A percentile compares a stretch with the other conserved stretches of the same genome.
Evolutionary conservation across 2,888 invertebrate genomes (phyloP).

Genomic region (Melanotus villosus): DNA sequence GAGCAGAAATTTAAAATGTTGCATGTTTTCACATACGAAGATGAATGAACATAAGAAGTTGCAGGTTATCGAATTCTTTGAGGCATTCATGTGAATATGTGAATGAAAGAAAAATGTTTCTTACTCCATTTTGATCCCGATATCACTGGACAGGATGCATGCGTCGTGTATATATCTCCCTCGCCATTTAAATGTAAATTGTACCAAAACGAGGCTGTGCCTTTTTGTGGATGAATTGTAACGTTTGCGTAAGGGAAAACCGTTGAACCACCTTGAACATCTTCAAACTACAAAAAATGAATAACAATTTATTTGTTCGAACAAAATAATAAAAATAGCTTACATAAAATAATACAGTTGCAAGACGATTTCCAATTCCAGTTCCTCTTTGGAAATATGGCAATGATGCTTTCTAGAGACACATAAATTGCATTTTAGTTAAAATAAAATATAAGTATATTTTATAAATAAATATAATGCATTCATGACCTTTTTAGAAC

Average conservation of each 20-base stretch:
- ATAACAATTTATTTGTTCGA: conserved; percentile 15
- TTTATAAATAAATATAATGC: no score
- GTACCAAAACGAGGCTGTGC: conserved; percentile 95
- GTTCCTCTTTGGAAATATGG: conserved; percentile 64
- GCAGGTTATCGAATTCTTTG: background rate
- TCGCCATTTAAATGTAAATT: conserved; percentile 94
- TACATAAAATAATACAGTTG: conserved; percentile 97
- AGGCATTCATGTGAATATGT: background rate
- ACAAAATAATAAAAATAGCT: conserved; percentile 66
- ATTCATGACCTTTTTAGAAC: no score
- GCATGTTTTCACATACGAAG: no score
- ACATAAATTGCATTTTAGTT: background rate
- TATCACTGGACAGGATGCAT: conserved; percentile 98
- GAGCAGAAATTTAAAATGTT: no score
- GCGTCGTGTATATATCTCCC: conserved; percentile 91
- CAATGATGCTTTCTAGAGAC: background rate
- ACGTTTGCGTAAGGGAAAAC: conserved; percentile 71
- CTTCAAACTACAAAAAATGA: conserved; percentile 83
- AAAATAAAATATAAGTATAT: background rate
- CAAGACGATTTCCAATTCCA: conserved; percentile 76
- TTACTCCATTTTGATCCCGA: conserved; percentile 98
- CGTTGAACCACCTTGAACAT: conserved; percentile 83
- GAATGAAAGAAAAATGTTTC: conserved; percentile 51
- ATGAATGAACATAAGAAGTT: background rate
- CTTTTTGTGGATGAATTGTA: conserved; percentile 85